Evolutionary conservation across 2,888 invertebrate genomes (phyloP), one percentile per base, ranked within the genome.

Genomic region (Sussaba pulchella): DNA sequence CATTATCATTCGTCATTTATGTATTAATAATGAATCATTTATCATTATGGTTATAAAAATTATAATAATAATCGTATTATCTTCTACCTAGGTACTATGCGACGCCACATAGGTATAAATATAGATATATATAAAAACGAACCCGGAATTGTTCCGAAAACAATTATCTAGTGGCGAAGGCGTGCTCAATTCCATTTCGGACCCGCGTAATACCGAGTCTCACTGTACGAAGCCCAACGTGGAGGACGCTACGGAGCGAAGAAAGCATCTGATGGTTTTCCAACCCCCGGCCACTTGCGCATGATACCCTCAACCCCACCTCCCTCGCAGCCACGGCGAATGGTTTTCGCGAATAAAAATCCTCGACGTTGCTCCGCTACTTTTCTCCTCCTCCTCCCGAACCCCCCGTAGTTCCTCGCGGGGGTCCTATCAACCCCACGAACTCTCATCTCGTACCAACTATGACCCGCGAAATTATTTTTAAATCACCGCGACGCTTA

Each of bases 101-200:
- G n/a, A n/a, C n/a, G n/a, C n/a, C n/a, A n/a, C n/a, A n/a, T n/a
- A n/a, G n/a, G n/a, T n/a, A n/a, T n/a, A n/a, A n/a, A 36, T 31
- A 31, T 31, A 31, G 31, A 31, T 31, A 31, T 31, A 31, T 31
- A 31, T 63, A 63, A 41, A 52, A 61, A 26, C 64, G 41, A 71
- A 66, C 81, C 84, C 87, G 87, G 89, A 90, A 92, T 91, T 92
- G 91, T 91, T 92, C 89, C 89, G 4, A 92, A 81, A 92, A 92
- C 92, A 92, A 92, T 92, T 92, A 92, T 91, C 90, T 87, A 86
- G 85, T 59, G 50, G 64, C 69, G 47, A 31, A 39, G 21, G 19
- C 52, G 73, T 64, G 61, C 90, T 91, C 91, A 90, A 92, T 92
- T 91, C 88, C 88, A 88, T 90, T 81, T 90, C 89, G 87, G 85